Base-by-base conservation (phyloP, 2,888 invertebrate species). In the Slavum lentiscoides region DNA sequence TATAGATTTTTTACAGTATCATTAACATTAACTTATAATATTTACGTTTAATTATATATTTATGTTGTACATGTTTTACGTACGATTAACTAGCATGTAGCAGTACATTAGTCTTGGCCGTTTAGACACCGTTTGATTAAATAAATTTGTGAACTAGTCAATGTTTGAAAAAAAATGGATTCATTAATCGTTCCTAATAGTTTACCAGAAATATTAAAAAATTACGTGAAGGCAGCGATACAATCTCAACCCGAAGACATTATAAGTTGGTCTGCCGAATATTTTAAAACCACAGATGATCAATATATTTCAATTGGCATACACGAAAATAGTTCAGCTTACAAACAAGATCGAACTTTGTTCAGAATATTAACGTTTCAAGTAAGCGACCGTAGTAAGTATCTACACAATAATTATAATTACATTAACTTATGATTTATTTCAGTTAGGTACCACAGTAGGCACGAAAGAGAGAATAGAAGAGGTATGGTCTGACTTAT, bases 201-300 rank as follows among this genome's bases (percentile, higher is more conserved):
- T 84, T 90, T 94, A 84, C 95, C 95, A 0, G 91, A 92, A 85
- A 91, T 96, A 74, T 87, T 96, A 80, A 94, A 95, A 86, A 92
- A 93, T 85, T 96, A 92, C 85, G 94, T 95, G 66, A 96, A 96
- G 89, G 95, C 95, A 55, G 96, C 95, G 0, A 95, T 96, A 82
- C 90, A 94, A 84, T 95, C 95, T 5, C 96, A 96, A 86, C 96
- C 96, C 0, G 91, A 91, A 84, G 96, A 96, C 88, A 88, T 96
- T 0, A 88, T 96, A 0, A 88, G 87, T 83, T 96, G 96, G 96
- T 93, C 95, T 0, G 91, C 90, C 39, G 91, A 92, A 15, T 94
- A 94, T 86, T 96, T 95, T 87, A 90, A 91, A 67, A 93, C 94
- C 1, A 87, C 95, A 83, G 70, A 80, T 2, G 49, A 70, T 37